phyloP scores from a whole-genome alignment of 2,888 invertebrate species.

The Tolmerus cingulatus region DNA sequence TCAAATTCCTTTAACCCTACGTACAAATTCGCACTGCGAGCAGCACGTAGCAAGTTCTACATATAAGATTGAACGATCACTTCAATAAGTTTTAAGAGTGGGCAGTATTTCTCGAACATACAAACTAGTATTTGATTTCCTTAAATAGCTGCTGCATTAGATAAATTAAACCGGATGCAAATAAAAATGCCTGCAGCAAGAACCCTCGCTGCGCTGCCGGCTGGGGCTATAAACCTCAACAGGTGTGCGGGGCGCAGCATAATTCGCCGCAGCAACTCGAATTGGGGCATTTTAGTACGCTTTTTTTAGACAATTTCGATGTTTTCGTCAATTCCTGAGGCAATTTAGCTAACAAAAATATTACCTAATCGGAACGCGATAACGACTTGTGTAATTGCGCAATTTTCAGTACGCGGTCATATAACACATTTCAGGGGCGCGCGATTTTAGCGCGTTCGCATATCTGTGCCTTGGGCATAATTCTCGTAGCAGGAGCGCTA shows the following conservation, averaged over 20 bases:
- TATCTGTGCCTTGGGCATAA: neutral
- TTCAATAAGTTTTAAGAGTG: neutral
- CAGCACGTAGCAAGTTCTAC: too few species aligned
- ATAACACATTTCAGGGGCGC: neutral
- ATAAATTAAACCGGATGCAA: neutral
- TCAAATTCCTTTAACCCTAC: neutral
- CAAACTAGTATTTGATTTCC: neutral
- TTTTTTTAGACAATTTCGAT: neutral
- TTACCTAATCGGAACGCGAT: neutral
- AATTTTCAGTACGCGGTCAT: neutral
- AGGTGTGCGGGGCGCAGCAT: neutral
- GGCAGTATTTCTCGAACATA: neutral
- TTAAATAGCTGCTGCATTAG: neutral
- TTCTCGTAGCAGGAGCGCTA: neutral
- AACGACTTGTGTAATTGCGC: neutral
- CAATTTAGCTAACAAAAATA: neutral
- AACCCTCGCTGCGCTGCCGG: neutral
- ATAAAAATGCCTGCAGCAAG: neutral
- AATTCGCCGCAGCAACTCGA: neutral
- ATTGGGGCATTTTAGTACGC: neutral
- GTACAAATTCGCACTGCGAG: too few species aligned
- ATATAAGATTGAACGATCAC: neutral
- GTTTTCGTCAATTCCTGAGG: neutral
- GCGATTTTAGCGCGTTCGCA: neutral
- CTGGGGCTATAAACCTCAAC: neutral